Percentiles rank a stretch among this genome's conserved stretches.
Evolutionary conservation across 2,888 invertebrate genomes (phyloP).

Genomic region (Neocrepidodera transversa): DNA sequence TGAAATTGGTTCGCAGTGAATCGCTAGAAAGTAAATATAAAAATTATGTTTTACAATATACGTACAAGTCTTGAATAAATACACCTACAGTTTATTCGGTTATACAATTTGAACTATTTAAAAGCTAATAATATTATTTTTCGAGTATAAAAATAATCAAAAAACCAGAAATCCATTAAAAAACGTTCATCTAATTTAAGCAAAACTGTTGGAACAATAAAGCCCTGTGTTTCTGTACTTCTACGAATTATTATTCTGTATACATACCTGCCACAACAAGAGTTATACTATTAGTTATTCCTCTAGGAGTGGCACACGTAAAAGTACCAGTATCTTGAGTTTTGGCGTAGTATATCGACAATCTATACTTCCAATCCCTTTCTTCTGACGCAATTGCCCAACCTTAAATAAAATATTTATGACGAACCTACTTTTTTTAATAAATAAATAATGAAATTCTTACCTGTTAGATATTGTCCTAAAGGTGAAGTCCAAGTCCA

Average conservation of each 20-base stretch:
- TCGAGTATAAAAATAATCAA: no score
- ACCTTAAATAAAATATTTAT: constrained; percentile 61
- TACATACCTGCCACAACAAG: constrained; percentile 80
- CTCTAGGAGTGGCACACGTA: constrained; percentile 83
- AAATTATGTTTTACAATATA: neutral
- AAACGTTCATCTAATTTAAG: no score
- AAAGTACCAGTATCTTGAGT: constrained; percentile 84
- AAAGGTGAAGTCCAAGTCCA: constrained; percentile 89
- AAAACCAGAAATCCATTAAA: no score
- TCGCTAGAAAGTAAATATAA: constrained; percentile 58
- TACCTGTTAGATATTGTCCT: constrained; percentile 81
- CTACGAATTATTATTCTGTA: no score
- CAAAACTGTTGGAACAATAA: no score
- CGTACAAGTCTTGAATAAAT: no score
- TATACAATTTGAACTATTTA: no score
- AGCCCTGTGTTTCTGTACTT: no score
- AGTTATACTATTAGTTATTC: constrained; percentile 77
- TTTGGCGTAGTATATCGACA: constrained; percentile 83
- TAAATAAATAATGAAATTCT: no score
- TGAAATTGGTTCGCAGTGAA: constrained; percentile 70
- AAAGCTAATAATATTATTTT: no score
- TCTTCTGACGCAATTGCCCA: constrained; percentile 80
- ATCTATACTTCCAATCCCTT: constrained; percentile 80
- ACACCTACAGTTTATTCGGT: no score
- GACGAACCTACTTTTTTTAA: neutral